Conservation (phyloP, 2,113 vertebrate genomes). For the Centropus bengalensis region DNA sequence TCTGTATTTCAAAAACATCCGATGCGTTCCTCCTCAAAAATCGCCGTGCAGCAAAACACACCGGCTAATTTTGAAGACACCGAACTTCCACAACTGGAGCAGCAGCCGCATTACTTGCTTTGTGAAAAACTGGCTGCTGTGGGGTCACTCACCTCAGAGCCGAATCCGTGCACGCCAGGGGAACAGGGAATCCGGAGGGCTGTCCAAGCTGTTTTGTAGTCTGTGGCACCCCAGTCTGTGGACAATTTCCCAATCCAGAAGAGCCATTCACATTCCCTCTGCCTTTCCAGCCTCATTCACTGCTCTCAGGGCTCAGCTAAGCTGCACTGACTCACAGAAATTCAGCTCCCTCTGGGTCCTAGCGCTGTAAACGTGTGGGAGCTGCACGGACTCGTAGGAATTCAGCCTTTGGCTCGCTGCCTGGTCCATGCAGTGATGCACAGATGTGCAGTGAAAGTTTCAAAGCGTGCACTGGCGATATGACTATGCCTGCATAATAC, state of each 20-base stretch:
- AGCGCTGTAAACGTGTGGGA: conserved; percentile 58
- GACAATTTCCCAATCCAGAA: conserved; percentile 16
- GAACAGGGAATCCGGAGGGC: background rate
- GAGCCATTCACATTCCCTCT: conserved; percentile 68
- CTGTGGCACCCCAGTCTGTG: conserved; percentile 6
- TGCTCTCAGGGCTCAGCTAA: conserved; percentile 33
- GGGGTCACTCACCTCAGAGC: conserved; percentile 61
- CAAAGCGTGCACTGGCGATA: background rate
- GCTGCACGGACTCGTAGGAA: conserved; percentile 55
- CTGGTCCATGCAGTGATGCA: conserved; percentile 41
- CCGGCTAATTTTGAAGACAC: background rate
- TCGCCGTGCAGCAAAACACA: background rate
- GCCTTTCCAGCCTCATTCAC: conserved; percentile 67
- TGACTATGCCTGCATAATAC: background rate
- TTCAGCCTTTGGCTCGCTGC: conserved; percentile 42
- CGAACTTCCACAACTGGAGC: background rate
- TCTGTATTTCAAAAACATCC: background rate
- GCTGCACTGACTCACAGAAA: conserved; percentile 57
- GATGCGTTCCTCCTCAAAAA: background rate
- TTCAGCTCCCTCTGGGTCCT: conserved; percentile 66
- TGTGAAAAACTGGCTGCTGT: background rate
- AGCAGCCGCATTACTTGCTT: background rate
- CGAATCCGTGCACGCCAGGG: background rate
- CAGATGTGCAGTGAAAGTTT: conserved; percentile 60
- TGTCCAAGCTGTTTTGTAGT: background rate